Evolutionary conservation across 2,888 invertebrate species (phyloP), one percentile per base, ranked within the genome.

Genomic region (Drosophila mimica): DNA sequence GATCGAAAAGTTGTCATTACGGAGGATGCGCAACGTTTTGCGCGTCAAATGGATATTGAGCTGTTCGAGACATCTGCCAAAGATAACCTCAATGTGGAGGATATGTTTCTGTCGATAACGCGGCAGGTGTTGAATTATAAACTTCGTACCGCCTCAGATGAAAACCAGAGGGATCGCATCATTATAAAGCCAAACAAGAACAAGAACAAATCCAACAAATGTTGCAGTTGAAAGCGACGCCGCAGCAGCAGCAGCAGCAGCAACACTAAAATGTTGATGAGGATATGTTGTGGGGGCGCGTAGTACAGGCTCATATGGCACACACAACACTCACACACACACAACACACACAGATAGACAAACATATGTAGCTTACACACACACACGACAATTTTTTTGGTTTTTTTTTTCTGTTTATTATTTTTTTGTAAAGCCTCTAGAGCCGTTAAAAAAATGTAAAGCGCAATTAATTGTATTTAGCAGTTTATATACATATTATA

Each of bases 61-160:
- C 94, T 99, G 83, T 99, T 98, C 94, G 99, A 99, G 94, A 99
- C 99, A 79, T 99, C 98, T 92, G 99, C 99, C 92, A 99, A 99
- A 94, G 99, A 99, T 93, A 99, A 99, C 94, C 96, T 98, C 91
- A 99, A 99, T 94, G 99, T 99, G 66, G 99, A 99, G 94, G 99
- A 99, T 94, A 99, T 99, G 96, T 95, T 96, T 93, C 94, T 96
- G 92, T 95, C 95, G 82, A 95, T 96, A 88, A 96, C 96, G 73
- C 88, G 92, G 79, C 93, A 93, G 91, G 93, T 93, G 77, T 85
- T 93, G 62, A 91, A 92, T 69, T 92, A 93, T 78, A 93, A 93
- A 88, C 81, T 93, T 75, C 90, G 92, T 73, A 92, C 87, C 79
- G 92, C 93, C 73, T 90, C 92, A 74, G 92, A 92, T 70, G 93